A percentile compares a stretch with the other conserved stretches of the same genome.
Evolutionary conservation across 2,113 vertebrate species (phyloP).

Genomic region (Malurus alboscapulatus): DNA sequence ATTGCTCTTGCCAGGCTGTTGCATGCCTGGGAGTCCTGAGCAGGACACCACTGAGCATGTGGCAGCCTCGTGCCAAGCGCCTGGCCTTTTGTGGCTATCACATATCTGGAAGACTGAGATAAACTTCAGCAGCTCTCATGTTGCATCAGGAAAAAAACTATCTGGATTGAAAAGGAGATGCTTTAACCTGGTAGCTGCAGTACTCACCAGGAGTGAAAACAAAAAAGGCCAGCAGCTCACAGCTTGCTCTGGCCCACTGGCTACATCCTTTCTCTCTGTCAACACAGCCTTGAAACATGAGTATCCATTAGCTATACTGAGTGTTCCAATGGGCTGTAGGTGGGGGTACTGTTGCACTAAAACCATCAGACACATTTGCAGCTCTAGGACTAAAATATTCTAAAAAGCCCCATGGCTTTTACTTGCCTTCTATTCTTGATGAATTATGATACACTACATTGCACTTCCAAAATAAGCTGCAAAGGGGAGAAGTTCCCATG

Average conservation of each 20-base stretch:
- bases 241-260: background rate
- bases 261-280: no score
- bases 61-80: background rate
- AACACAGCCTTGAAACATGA: rapidly evolving
- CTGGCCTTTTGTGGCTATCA: background rate
- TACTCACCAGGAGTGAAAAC: background rate
- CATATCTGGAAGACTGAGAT: background rate
- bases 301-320: rapidly evolving
- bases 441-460: background rate
- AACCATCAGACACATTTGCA: background rate
- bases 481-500: background rate
- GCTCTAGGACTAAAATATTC: background rate
- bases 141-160: background rate
- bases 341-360: background rate
- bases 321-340: background rate
- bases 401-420: background rate
- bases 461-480: background rate
- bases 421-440: rapidly evolving
- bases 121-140: background rate
- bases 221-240: background rate
- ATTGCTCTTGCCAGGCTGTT: background rate
- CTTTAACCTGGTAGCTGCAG: background rate
- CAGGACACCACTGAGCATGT: background rate
- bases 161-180: background rate
- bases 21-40: background rate